A percentile compares a stretch with the other conserved stretches of the same genome.
phyloP scores from a whole-genome alignment of 1,140 invertebrate species.

The Philotrypesis tridentata region DNA sequence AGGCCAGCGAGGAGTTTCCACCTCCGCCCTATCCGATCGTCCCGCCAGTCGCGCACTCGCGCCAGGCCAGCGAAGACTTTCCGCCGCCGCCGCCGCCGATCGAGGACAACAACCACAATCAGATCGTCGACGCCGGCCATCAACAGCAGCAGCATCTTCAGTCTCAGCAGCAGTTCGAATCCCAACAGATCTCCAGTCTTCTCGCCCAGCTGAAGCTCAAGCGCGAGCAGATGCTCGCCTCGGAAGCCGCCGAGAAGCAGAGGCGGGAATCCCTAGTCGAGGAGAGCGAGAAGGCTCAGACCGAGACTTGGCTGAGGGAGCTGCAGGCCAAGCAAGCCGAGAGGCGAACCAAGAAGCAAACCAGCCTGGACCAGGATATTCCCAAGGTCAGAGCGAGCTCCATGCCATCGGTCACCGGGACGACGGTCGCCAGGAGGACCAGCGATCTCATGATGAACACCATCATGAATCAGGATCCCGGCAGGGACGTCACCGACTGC shows the following conservation, averaged over 20 bases:
- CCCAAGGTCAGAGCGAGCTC: conserved; percentile 56
- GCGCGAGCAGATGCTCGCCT: conserved; percentile 79
- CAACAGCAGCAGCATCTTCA: conserved; percentile 43
- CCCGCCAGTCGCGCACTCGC: conserved; percentile 81
- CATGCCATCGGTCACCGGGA: conserved; percentile 43
- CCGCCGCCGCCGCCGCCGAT: conserved; percentile 88
- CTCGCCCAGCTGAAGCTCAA: conserved; percentile 85
- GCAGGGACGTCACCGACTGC: conserved; percentile 68
- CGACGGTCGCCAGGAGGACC: conserved; percentile 64
- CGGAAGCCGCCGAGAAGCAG: conserved; percentile 67
- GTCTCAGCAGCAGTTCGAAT: conserved; percentile 55
- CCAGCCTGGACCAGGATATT: conserved; percentile 60
- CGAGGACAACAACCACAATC: conserved; percentile 77
- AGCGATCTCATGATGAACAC: conserved; percentile 69
- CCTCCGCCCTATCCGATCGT: conserved; percentile 85
- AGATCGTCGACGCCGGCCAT: conserved; percentile 67
- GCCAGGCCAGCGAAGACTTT: conserved; percentile 91
- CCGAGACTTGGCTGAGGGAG: conserved; percentile 84
- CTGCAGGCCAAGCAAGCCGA: conserved; percentile 85
- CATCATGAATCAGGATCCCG: conserved; percentile 42
- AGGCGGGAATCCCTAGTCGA: conserved; percentile 56
- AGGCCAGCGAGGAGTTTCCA: conserved; percentile 78
- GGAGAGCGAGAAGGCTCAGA: conserved; percentile 69
- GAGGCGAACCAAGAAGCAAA: conserved; percentile 76
- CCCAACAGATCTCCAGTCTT: conserved; percentile 75